These are phyloP conservation scores for Keiferia lycopersicella DNA, from an alignment of 2,888 invertebrate genomes.

Conservation along the genomic window DNA sequence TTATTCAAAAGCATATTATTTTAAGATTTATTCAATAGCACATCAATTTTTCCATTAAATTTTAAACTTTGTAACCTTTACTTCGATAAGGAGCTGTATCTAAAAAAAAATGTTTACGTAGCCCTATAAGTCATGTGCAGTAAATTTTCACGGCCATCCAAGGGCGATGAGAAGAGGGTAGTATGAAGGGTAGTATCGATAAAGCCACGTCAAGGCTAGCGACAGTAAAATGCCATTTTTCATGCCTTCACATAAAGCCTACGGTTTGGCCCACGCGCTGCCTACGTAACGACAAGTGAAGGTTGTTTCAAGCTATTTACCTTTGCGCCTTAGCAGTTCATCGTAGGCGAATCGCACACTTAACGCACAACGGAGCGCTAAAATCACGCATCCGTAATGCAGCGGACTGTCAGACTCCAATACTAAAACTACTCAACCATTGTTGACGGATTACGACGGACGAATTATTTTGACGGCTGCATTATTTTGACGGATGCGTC, in stretches of 20 bases:
- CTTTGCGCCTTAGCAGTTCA: background rate
- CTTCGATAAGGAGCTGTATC: background rate
- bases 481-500: no score
- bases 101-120: background rate
- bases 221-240: slow-evolving; percentile 8
- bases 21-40: no score
- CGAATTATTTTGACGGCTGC: no score
- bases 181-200: slow-evolving; percentile 5
- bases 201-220: background rate
- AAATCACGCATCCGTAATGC: no score
- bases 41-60: no score
- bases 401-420: no score
- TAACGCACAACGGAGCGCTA: no score
- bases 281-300: background rate
- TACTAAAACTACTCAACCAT: no score
- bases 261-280: background rate
- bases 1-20: no score
- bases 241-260: slow-evolving; percentile 8
- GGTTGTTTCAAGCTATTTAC: background rate
- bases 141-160: background rate
- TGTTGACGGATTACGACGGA: no score
- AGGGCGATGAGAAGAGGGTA: background rate
- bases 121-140: background rate
- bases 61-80: no score
- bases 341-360: no score